A percentile compares a stretch with the other conserved stretches of the same genome.
Conservation (phyloP, 2,888 invertebrate species). For the Leptopilina drosophilae region DNA sequence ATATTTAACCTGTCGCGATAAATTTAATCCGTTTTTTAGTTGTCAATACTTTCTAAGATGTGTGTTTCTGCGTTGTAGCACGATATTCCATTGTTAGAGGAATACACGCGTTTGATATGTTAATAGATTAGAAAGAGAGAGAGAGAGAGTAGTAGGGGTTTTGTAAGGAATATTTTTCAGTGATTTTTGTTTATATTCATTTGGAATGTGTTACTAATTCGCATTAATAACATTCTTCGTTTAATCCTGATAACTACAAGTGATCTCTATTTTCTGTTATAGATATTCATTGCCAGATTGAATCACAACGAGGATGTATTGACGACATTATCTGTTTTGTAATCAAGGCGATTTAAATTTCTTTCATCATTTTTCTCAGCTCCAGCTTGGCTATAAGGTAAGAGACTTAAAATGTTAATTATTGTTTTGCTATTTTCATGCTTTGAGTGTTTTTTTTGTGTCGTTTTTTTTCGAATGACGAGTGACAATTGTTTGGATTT, state of each 20-base stretch:
- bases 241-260: not conserved
- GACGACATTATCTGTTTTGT: slow-evolving; percentile 24
- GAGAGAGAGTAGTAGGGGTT: not conserved
- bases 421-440: not conserved
- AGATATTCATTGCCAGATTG: slow-evolving; percentile 16
- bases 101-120: not conserved
- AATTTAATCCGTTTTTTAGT: not conserved
- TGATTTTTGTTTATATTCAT: slow-evolving; percentile 5
- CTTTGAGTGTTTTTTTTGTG: not conserved
- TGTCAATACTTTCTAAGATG: slow-evolving; percentile 22
- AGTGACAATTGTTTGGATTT: no score
- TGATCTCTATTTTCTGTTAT: not conserved
- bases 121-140: not conserved
- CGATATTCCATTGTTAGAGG: slow-evolving; percentile 28
- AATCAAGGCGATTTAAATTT: slow-evolving; percentile 26
- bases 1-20: slow-evolving; percentile 13
- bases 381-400: slow-evolving; percentile 25
- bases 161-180: not conserved
- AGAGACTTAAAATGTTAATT: not conserved
- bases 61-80: slow-evolving; percentile 21
- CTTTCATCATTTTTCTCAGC: slow-evolving; percentile 14
- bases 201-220: not conserved
- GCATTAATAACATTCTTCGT: not conserved
- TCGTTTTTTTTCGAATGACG: not conserved
- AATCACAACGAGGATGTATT: slow-evolving; percentile 30